phyloP scores from a whole-genome alignment of 2,797 vertebrate species.

The Microctenopoma lineatum region DNA sequence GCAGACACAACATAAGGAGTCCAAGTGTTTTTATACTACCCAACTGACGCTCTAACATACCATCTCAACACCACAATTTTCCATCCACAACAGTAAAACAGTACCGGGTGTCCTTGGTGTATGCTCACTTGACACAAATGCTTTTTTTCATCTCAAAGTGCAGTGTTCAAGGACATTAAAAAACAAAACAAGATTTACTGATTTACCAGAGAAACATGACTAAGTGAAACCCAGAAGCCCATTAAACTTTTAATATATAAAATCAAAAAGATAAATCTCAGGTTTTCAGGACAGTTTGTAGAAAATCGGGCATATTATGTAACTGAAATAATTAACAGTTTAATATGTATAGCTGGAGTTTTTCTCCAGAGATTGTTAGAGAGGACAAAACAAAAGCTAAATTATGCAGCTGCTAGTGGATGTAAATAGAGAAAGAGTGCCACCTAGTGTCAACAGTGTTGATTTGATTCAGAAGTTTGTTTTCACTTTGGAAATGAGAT shows the following conservation, averaged over 20 bases:
- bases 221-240: constrained; percentile 7
- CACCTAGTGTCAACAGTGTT: constrained; percentile 53
- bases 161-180: neutral
- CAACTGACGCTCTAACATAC: constrained; percentile 79
- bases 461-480: too few species aligned
- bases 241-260: constrained; percentile 4
- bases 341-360: constrained; percentile 33
- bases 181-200: constrained; percentile 26
- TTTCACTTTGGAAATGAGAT: too few species aligned
- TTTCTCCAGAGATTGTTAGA: constrained; percentile 26
- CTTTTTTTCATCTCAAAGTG: constrained; percentile 23
- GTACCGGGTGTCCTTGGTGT: constrained; percentile 73
- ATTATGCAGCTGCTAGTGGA: constrained; percentile 39
- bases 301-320: neutral
- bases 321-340: constrained; percentile 42
- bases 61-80: constrained; percentile 80
- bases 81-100: constrained; percentile 82
- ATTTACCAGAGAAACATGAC: constrained; percentile 35
- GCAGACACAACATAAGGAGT: constrained; percentile 80
- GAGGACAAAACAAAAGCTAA: constrained; percentile 25
- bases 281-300: neutral
- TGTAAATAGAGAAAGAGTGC: constrained; percentile 26
- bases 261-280: neutral
- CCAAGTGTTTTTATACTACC: constrained; percentile 80
- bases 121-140: constrained; percentile 33